phyloP scores from a whole-genome alignment of 2,888 invertebrate genomes.

The Stenodera caucasica region DNA sequence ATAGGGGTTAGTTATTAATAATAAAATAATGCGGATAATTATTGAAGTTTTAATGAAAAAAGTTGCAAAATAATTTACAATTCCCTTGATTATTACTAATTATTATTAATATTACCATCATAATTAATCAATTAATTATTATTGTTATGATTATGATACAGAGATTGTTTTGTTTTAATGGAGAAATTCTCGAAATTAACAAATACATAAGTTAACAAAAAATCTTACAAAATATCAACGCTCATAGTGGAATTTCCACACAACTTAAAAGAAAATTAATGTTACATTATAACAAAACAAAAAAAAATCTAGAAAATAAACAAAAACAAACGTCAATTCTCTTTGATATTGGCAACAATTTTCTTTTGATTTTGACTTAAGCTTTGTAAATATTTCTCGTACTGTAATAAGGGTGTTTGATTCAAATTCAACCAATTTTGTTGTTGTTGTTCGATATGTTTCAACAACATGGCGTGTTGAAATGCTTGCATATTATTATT shows the following conservation, averaged over 20 bases:
- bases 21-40: too few relatives aligned
- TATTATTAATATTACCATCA: slow-evolving; percentile 43
- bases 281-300: not conserved
- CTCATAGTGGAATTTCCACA: slow-evolving; percentile 12
- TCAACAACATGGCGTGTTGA: slow-evolving; percentile 53
- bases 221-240: slow-evolving; percentile 10
- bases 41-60: slow-evolving; percentile 43
- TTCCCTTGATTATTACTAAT: slow-evolving; percentile 41
- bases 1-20: too few relatives aligned
- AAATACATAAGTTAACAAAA: slow-evolving; percentile 22
- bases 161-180: too few relatives aligned
- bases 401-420: slow-evolving; percentile 49
- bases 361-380: slow-evolving; percentile 42
- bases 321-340: slow-evolving; percentile 40
- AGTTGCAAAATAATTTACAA: slow-evolving; percentile 49
- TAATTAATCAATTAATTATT: slow-evolving; percentile 36
- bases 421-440: slow-evolving; percentile 52
- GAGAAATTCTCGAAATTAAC: too few relatives aligned
- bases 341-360: slow-evolving; percentile 42
- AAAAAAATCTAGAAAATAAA: not conserved
- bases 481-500: slow-evolving; percentile 42
- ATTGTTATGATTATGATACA: slow-evolving; percentile 43
- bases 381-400: slow-evolving; percentile 53
- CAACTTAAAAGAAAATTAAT: slow-evolving; percentile 23
- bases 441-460: slow-evolving; percentile 53